Conservation (phyloP, 2,888 invertebrate species). For the Ecdyonurus torrentis region DNA sequence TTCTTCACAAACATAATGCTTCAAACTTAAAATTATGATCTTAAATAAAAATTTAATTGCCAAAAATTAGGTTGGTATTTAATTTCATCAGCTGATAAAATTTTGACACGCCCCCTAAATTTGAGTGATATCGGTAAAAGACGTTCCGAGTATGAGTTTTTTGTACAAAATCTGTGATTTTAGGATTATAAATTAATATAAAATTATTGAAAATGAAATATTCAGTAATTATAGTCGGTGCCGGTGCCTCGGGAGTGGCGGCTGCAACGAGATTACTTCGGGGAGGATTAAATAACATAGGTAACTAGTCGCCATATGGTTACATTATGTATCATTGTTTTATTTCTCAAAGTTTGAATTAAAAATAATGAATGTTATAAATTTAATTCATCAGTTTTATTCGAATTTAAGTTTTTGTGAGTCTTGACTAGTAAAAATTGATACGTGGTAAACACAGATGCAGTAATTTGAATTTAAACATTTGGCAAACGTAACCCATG, state of each 20-base stretch:
- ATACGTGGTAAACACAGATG: too few species aligned
- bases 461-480: too few species aligned
- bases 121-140: background rate
- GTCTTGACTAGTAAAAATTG: too few species aligned
- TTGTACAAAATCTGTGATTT: too few species aligned
- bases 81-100: background rate
- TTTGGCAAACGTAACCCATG: too few species aligned
- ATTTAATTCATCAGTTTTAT: too few species aligned
- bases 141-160: too few species aligned
- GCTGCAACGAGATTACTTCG: conserved; percentile 21
- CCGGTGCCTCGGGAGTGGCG: conserved; percentile 27
- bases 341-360: too few species aligned
- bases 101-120: background rate
- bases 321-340: too few species aligned
- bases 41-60: background rate
- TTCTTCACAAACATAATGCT: background rate
- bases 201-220: background rate
- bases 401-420: too few species aligned
- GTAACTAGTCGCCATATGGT: too few species aligned
- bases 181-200: background rate
- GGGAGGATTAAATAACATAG: conserved; percentile 3
- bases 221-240: conserved; percentile 24
- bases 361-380: too few species aligned
- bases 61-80: background rate
- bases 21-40: background rate